Conservation (phyloP, 2,113 vertebrate species). For the Scortum barcoo region DNA sequence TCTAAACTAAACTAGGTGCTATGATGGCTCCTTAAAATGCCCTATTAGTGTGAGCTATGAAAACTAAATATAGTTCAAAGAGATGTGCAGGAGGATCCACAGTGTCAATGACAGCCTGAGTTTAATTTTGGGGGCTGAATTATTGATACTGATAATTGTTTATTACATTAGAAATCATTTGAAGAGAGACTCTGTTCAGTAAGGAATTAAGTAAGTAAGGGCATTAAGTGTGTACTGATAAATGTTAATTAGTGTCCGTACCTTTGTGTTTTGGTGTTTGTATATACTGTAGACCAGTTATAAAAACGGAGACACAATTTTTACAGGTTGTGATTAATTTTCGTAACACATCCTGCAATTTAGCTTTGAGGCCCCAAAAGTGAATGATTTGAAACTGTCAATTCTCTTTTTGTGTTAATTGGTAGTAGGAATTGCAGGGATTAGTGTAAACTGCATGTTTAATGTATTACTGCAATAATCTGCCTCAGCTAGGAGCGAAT, state of each 20-base stretch:
- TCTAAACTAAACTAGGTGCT: not conserved
- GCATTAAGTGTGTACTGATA: not conserved
- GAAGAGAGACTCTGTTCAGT: not conserved
- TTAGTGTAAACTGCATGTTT: not conserved
- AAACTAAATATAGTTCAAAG: not conserved
- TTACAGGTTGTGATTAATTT: not conserved
- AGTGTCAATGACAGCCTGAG: not conserved
- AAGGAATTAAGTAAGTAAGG: not conserved
- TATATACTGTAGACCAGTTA: not conserved
- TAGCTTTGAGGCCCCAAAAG: not conserved
- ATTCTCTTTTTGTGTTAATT: constrained; percentile 14
- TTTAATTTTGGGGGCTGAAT: not conserved
- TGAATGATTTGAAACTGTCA: not conserved
- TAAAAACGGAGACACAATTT: not conserved
- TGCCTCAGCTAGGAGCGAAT: not conserved
- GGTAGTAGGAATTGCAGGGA: not conserved
- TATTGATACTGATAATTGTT: not conserved
- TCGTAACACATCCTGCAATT: not conserved
- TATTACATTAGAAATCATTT: not conserved
- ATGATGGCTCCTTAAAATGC: not conserved
- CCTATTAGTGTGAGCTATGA: not conserved
- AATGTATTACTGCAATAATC: constrained; percentile 9
- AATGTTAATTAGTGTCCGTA: not conserved
- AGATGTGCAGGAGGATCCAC: not conserved
- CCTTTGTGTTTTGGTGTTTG: not conserved